Percentiles rank a stretch among this genome's conserved stretches.
These are phyloP conservation scores for Plecturocebus donacophilus DNA, from an alignment of 2,113 vertebrate genomes.

Conservation along the genomic window DNA sequence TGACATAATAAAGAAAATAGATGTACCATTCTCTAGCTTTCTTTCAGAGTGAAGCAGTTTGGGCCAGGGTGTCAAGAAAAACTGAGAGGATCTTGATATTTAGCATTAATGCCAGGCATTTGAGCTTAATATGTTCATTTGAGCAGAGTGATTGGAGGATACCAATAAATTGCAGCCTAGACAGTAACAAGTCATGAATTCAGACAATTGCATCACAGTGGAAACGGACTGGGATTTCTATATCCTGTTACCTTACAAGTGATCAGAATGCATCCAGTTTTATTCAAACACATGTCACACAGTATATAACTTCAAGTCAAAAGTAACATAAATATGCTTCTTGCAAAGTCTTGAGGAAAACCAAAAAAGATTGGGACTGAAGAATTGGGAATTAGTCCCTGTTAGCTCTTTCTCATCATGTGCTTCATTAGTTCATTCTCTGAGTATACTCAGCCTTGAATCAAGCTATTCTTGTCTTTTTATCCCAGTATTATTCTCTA, in stretches of 20 bases:
- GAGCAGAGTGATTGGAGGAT: constrained; percentile 22
- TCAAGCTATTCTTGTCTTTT: background rate
- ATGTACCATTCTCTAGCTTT: constrained; percentile 18
- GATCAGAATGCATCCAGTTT: background rate
- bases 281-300: background rate
- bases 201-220: background rate
- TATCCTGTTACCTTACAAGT: background rate
- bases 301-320: background rate
- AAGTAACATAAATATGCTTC: background rate
- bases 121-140: constrained; percentile 4
- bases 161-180: background rate
- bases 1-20: constrained; percentile 65
- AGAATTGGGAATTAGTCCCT: background rate
- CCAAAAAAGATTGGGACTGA: background rate
- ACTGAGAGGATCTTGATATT: background rate
- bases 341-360: background rate
- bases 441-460: background rate
- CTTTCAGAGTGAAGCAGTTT: constrained; percentile 38
- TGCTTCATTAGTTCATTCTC: background rate
- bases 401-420: background rate
- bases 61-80: background rate
- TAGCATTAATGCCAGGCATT: background rate
- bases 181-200: background rate
- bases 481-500: background rate
- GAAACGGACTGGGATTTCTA: background rate